These are phyloP conservation scores for Agrotis puta DNA, from an alignment of 2,888 invertebrate species.

Conservation along the genomic window DNA sequence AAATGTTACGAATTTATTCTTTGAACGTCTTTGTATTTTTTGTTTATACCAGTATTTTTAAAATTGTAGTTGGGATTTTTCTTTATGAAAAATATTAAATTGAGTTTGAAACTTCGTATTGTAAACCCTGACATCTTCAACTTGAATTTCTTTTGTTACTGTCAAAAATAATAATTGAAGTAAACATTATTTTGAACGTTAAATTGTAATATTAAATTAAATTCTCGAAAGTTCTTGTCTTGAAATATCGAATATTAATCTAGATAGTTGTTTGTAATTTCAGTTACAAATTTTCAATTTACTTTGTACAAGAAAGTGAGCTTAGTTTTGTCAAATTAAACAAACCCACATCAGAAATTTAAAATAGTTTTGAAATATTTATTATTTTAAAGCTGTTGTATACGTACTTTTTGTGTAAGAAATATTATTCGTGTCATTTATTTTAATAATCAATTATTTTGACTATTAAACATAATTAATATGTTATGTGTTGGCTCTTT, in stretches of 20 bases:
- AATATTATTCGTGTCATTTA: too few relatives aligned
- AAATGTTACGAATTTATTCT: neutral
- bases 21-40: neutral
- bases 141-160: neutral
- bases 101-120: neutral
- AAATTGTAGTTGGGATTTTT: neutral
- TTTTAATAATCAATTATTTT: too few relatives aligned
- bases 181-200: neutral
- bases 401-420: too few relatives aligned
- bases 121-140: neutral
- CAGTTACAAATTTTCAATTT: too few relatives aligned
- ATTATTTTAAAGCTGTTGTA: too few relatives aligned
- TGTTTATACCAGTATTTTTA: neutral
- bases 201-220: neutral
- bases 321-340: too few relatives aligned
- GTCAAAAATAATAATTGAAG: neutral
- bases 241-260: neutral
- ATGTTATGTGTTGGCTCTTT: too few relatives aligned
- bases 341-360: too few relatives aligned
- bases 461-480: too few relatives aligned
- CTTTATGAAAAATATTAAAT: neutral
- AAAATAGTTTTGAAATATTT: too few relatives aligned
- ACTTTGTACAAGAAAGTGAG: too few relatives aligned
- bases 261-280: too few relatives aligned
- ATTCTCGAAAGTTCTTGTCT: neutral